These are phyloP conservation scores for Ichneumon xanthorius DNA, from an alignment of 2,888 invertebrate species.

Conservation along the genomic window DNA sequence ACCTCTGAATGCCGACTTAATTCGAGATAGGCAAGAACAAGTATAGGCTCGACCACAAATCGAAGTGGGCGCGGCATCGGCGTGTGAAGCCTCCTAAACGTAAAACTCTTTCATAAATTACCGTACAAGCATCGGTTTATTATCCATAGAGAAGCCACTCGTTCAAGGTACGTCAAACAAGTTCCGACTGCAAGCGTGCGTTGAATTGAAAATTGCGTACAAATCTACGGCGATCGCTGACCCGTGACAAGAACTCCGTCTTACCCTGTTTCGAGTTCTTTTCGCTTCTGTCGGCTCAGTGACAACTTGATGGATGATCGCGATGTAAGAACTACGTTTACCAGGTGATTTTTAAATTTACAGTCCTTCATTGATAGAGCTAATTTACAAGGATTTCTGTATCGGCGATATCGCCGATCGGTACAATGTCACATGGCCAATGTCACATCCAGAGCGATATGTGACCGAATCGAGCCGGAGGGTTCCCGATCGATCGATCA, in stretches of 20 bases:
- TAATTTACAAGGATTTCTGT: not conserved
- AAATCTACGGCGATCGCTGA: not conserved
- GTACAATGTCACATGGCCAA: not conserved
- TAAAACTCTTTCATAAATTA: too few relatives aligned
- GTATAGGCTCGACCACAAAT: not conserved
- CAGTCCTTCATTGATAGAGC: not conserved
- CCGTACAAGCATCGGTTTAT: too few relatives aligned
- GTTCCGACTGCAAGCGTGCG: too few relatives aligned
- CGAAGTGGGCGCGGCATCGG: not conserved
- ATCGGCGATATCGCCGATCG: not conserved
- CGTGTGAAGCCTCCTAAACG: too few relatives aligned
- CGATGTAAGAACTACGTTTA: not conserved
- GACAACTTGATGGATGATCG: not conserved
- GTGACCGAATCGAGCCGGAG: not conserved
- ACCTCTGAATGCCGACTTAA: conserved; percentile 28
- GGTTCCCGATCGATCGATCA: conserved; percentile 56
- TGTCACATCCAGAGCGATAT: not conserved
- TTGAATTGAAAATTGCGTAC: not conserved
- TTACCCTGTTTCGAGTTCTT: not conserved
- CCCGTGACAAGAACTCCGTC: not conserved
- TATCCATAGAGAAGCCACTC: too few relatives aligned
- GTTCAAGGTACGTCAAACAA: too few relatives aligned
- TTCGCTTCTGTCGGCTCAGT: not conserved
- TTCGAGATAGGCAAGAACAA: conserved; percentile 3
- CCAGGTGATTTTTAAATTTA: not conserved